phyloP scores from a whole-genome alignment of 2,888 invertebrate species.

The Panopea generosa region DNA sequence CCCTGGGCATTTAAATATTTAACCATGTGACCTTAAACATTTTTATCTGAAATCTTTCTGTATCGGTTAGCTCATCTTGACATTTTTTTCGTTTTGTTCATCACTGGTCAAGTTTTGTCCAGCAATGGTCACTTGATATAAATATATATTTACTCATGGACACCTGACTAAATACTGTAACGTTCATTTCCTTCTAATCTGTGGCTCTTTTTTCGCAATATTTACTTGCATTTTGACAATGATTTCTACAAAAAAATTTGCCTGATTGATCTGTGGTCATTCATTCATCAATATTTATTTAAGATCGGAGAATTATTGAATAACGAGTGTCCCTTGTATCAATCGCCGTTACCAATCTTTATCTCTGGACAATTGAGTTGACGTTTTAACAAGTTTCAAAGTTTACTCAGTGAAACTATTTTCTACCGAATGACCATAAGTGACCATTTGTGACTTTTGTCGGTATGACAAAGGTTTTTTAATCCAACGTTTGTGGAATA shows the following conservation, averaged over 20 bases:
- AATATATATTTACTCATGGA: conserved; percentile 10
- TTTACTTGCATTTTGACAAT: conserved; percentile 21
- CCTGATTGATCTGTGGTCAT: not conserved
- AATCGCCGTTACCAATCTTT: not conserved
- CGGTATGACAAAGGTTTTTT: not conserved
- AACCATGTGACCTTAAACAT: too few relatives aligned
- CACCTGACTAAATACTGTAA: conserved; percentile 29
- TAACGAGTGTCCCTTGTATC: not conserved
- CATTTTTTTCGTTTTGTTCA: too few relatives aligned
- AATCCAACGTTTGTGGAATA: conserved; percentile 11
- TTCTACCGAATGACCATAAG: not conserved
- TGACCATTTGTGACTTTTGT: conserved; percentile 10
- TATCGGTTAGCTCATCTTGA: too few relatives aligned
- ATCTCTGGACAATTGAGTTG: not conserved
- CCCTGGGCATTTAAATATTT: too few relatives aligned
- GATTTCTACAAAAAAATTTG: conserved; percentile 8
- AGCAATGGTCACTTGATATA: too few relatives aligned
- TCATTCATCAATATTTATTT: conserved; percentile 3
- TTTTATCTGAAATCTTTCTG: too few relatives aligned
- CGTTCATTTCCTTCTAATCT: conserved; percentile 1
- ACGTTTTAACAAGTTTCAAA: not conserved
- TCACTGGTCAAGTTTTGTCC: too few relatives aligned
- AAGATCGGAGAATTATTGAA: conserved; percentile 8
- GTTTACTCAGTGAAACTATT: not conserved
- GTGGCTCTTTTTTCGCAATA: conserved; percentile 7